Percentiles rank a stretch among this genome's conserved stretches.
phyloP scores from a whole-genome alignment of 2,888 invertebrate species.

The Oxystoma pomonae region DNA sequence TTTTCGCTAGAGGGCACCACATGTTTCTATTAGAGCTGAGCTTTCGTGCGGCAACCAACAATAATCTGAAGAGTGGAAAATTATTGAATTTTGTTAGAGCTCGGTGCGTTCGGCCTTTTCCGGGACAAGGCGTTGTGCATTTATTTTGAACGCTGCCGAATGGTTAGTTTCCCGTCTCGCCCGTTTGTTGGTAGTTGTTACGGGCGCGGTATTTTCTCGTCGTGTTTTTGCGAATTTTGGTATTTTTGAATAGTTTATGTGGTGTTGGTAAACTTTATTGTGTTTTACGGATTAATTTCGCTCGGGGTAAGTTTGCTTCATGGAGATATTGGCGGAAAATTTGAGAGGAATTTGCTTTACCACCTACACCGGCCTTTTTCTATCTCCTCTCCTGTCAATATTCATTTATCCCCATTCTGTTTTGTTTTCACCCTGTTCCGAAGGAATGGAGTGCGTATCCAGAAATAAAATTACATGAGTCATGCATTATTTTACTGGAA shows the following conservation, averaged over 20 bases:
- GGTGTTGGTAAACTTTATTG: conserved; percentile 6
- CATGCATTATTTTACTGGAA: too few relatives aligned
- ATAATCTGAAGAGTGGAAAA: too few relatives aligned
- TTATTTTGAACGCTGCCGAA: background rate
- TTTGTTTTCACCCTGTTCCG: background rate
- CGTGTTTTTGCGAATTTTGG: background rate
- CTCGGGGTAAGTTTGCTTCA: conserved; percentile 8
- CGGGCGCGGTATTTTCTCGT: background rate
- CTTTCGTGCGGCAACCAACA: too few relatives aligned
- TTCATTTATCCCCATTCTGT: background rate
- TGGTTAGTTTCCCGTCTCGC: background rate
- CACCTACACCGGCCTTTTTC: conserved; percentile 19
- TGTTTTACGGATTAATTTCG: background rate
- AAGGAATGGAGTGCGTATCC: background rate
- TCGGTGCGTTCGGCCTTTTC: background rate
- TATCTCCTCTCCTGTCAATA: conserved; percentile 14
- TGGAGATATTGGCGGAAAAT: background rate
- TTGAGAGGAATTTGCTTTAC: conserved; percentile 4
- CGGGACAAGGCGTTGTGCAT: background rate
- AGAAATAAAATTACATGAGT: background rate
- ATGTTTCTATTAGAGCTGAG: too few relatives aligned
- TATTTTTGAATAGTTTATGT: background rate
- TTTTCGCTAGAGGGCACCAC: too few relatives aligned
- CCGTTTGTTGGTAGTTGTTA: background rate
- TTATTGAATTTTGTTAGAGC: too few relatives aligned